Conservation (phyloP, 64 coral and sea anemone species). For the Montipora efflorescens region DNA sequence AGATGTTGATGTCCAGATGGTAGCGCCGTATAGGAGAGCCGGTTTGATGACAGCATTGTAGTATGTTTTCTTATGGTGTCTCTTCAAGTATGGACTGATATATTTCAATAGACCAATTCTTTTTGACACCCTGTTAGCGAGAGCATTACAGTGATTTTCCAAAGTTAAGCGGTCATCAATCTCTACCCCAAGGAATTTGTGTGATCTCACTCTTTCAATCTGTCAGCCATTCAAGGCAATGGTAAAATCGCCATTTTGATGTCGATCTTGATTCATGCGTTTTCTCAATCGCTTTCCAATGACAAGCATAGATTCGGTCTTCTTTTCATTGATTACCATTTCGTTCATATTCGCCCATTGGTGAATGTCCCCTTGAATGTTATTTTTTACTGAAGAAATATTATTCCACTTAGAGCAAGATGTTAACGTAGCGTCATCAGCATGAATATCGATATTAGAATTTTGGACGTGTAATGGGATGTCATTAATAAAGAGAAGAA, state of each 20-base stretch:
- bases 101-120: conserved; percentile 27
- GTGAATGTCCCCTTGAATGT: too few relatives aligned
- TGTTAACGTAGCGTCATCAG: too few relatives aligned
- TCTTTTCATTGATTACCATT: too few relatives aligned
- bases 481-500: too few relatives aligned
- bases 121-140: background rate
- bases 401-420: too few relatives aligned
- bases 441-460: too few relatives aligned
- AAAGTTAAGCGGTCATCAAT: conserved; percentile 12
- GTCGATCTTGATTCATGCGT: background rate
- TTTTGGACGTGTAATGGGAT: too few relatives aligned
- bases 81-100: conserved; percentile 6
- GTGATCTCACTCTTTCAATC: conserved; percentile 1
- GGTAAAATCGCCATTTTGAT: background rate
- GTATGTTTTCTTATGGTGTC: background rate
- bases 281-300: background rate
- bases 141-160: background rate
- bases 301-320: background rate
- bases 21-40: background rate
- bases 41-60: conserved; percentile 31
- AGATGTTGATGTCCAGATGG: too few relatives aligned
- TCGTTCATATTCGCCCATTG: too few relatives aligned
- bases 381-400: too few relatives aligned
- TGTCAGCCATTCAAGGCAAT: background rate
- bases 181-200: background rate